Evolutionary conservation across 2,888 invertebrate species (phyloP), one percentile per base, ranked within the genome.

Genomic region (Athripsodes cinereus): DNA sequence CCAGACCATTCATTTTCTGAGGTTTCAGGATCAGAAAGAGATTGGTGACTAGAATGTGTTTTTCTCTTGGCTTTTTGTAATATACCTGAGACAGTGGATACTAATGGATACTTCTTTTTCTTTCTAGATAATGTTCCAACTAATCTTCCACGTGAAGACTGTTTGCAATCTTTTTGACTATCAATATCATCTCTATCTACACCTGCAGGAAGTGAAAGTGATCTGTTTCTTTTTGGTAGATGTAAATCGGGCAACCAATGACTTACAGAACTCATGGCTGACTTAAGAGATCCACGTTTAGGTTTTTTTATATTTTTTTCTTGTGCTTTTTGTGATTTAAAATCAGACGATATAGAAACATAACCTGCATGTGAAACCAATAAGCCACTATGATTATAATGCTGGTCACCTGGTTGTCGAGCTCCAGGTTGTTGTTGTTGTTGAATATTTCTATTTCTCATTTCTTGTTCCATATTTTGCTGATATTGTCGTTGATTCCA

Each of bases 11-110:
- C 88, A 2, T 83, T 85, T 71, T 88, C 88, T 1, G 87, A 87
- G 50, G 87, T 86, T 71, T 89, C 89, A 2, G 88, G 87, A 68
- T 89, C 88, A 11, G 89, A 88, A 53, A 88, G 68, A 0, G 88
- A 88, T 66, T 86, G 85, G 64, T 81, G 77, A 65, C 79, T 77
- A 26, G 78, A 74, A 68, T 78, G 78, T 26, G 82, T 81, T 72
- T 84, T 85, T 66, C 87, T 73, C 69, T 90, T 88, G 0, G 92
- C 92, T 75, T 92, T 92, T 71, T 91, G 90, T 65, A 93, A 75
- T 62, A 93, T 83, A 20, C 90, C 91, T 1, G 90, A 91, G 74
- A 93, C 87, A 0, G 92, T 92, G 0, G 90, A 86, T 0, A 91
- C 90, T 54, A 93, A 77, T 3, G 87, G 85, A 65, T 88, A 87